These are phyloP conservation scores for Trachythela sp. DNA, from an alignment of 64 coral and sea anemone species.

Conservation along the genomic window DNA sequence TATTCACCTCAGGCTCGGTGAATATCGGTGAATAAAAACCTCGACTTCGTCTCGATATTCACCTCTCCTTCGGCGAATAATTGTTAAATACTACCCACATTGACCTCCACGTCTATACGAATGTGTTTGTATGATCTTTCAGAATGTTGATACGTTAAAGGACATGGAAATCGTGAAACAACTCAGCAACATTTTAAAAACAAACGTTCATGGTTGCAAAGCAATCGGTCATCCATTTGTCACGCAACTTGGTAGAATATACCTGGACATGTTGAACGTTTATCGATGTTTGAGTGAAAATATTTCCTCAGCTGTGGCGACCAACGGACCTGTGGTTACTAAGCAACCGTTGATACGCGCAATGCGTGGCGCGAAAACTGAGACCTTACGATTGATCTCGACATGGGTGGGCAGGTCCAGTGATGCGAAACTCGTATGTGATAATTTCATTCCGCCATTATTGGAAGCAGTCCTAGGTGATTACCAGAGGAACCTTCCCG, in stretches of 20 bases:
- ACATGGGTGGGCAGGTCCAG: conserved; percentile 94
- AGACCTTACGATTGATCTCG: conserved; percentile 82
- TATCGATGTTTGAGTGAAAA: conserved; percentile 98
- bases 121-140: background rate
- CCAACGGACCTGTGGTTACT: conserved; percentile 85
- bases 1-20: no score
- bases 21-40: no score
- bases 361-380: conserved; percentile 96
- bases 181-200: conserved; percentile 97
- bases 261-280: conserved; percentile 98
- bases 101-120: background rate
- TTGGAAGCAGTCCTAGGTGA: conserved; percentile 93
- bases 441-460: conserved; percentile 98
- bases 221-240: conserved; percentile 97
- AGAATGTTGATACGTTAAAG: conserved; percentile 95
- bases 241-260: conserved; percentile 93
- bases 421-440: conserved; percentile 93
- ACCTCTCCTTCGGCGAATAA: no score
- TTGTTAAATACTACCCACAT: background rate
- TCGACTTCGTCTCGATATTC: no score
- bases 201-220: conserved; percentile 95
- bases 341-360: conserved; percentile 90
- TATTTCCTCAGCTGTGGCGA: conserved; percentile 80
- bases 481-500: conserved; percentile 91
- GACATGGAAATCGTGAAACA: conserved; percentile 96